phyloP scores from a whole-genome alignment of 2,797 vertebrate species.

The Sebastes matsubarae region DNA sequence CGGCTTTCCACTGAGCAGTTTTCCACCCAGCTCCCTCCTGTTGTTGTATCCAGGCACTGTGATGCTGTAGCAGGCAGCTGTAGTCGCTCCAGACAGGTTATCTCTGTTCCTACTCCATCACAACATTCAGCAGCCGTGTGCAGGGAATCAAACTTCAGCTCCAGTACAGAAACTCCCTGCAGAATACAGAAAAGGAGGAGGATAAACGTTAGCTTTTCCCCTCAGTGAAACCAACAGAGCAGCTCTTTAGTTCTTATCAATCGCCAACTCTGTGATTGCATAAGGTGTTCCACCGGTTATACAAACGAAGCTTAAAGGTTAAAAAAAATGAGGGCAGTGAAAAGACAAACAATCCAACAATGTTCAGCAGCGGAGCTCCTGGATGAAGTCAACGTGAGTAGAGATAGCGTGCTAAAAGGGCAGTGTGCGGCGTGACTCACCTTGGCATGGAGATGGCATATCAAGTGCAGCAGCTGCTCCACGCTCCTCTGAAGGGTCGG shows the following conservation, averaged over 20 bases:
- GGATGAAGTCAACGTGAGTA: slow-evolving; percentile 3
- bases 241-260: slow-evolving; percentile 64
- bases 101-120: slow-evolving; percentile 61
- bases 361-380: slow-evolving; percentile 28
- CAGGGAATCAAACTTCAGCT: slow-evolving; percentile 71
- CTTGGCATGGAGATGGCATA: slow-evolving; percentile 76
- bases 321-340: slow-evolving; percentile 36
- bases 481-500: slow-evolving; percentile 81
- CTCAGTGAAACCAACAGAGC: slow-evolving; percentile 22
- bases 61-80: slow-evolving; percentile 24
- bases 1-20: slow-evolving; percentile 43
- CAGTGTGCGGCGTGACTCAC: slow-evolving; percentile 62
- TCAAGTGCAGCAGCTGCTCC: slow-evolving; percentile 79
- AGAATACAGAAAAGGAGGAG: slow-evolving; percentile 39
- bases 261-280: slow-evolving; percentile 60
- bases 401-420: slow-evolving; percentile 29
- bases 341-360: slow-evolving; percentile 71
- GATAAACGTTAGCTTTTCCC: slow-evolving; percentile 45
- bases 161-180: slow-evolving; percentile 74
- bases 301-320: slow-evolving; percentile 69
- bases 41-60: slow-evolving; percentile 42
- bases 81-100: slow-evolving; percentile 49
- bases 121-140: slow-evolving; percentile 71
- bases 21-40: slow-evolving; percentile 43
- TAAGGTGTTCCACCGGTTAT: slow-evolving; percentile 72